These are phyloP conservation scores for Drosophila antonietae DNA, from an alignment of 2,888 invertebrate genomes.

Conservation along the genomic window DNA sequence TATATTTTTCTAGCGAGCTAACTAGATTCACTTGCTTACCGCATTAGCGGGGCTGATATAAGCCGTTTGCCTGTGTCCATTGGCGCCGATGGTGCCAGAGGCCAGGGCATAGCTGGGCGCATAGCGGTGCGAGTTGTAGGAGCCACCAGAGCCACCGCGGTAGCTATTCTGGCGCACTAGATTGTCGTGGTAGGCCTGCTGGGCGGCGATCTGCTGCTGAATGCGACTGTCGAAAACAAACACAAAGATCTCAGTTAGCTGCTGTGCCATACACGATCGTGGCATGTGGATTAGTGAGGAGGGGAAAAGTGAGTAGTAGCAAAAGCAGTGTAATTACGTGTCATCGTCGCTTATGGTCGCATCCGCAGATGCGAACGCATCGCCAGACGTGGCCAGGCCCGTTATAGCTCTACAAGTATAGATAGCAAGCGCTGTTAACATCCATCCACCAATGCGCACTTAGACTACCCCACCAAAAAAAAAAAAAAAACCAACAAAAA, in stretches of 20 bases:
- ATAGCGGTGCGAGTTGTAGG: constrained; percentile 71
- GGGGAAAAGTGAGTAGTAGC: background rate
- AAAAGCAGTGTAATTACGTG: constrained; percentile 77
- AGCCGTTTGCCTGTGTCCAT: constrained; percentile 86
- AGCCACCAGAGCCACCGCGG: constrained; percentile 33
- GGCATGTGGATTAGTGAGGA: constrained; percentile 10
- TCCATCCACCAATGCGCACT: constrained; percentile 36
- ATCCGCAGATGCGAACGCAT: constrained; percentile 81
- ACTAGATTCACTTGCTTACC: constrained; percentile 78
- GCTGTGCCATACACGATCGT: no score
- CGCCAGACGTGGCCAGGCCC: constrained; percentile 76
- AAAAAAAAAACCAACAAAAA: background rate
- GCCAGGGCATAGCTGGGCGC: constrained; percentile 86
- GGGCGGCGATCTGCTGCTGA: constrained; percentile 80
- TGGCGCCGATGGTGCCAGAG: constrained; percentile 86
- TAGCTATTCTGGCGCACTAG: constrained; percentile 61
- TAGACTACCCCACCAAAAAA: constrained; percentile 24
- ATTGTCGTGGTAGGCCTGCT: constrained; percentile 75
- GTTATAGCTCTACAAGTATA: constrained; percentile 73
- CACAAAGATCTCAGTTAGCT: constrained; percentile 1
- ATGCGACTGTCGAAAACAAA: constrained; percentile 60
- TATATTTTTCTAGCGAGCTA: no score
- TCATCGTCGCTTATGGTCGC: constrained; percentile 77
- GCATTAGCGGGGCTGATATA: constrained; percentile 87
- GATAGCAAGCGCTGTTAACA: constrained; percentile 44